Conservation (phyloP, 2,888 invertebrate species). For the Muscina levida region DNA sequence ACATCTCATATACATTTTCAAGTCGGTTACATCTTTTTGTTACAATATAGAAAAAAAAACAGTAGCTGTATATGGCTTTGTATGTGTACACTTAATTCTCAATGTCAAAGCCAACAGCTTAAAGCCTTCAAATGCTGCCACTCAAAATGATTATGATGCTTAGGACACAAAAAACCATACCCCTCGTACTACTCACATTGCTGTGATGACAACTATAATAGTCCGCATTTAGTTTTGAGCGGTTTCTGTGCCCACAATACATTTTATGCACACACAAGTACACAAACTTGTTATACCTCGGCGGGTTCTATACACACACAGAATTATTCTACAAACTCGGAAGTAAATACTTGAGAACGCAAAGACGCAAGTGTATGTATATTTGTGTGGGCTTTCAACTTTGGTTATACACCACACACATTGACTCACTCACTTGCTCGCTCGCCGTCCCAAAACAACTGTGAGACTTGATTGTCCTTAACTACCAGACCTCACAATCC, state of each 20-base stretch:
- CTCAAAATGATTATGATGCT: conserved; percentile 36
- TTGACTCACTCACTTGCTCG: not conserved
- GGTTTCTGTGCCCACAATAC: not conserved
- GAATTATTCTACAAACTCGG: conserved; percentile 39
- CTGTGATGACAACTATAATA: conserved; percentile 29
- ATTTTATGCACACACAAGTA: conserved; percentile 8
- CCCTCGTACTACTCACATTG: not conserved
- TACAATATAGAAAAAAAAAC: too few species aligned
- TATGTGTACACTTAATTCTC: not conserved
- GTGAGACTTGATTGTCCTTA: conserved; percentile 8
- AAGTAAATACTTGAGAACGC: conserved; percentile 36
- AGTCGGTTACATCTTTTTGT: too few species aligned
- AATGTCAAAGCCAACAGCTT: conserved; percentile 25
- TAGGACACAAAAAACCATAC: conserved; percentile 11
- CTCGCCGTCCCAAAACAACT: not conserved
- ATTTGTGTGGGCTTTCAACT: conserved; percentile 20
- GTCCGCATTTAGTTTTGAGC: conserved; percentile 16
- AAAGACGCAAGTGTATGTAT: conserved; percentile 16
- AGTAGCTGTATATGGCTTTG: too few species aligned
- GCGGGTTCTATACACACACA: too few species aligned
- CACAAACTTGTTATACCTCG: too few species aligned
- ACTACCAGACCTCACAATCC: not conserved
- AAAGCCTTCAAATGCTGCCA: conserved; percentile 34
- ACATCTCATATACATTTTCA: not conserved
- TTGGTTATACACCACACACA: not conserved